phyloP scores from a whole-genome alignment of 2,113 vertebrate species.

The Elephantulus edwardii region DNA sequence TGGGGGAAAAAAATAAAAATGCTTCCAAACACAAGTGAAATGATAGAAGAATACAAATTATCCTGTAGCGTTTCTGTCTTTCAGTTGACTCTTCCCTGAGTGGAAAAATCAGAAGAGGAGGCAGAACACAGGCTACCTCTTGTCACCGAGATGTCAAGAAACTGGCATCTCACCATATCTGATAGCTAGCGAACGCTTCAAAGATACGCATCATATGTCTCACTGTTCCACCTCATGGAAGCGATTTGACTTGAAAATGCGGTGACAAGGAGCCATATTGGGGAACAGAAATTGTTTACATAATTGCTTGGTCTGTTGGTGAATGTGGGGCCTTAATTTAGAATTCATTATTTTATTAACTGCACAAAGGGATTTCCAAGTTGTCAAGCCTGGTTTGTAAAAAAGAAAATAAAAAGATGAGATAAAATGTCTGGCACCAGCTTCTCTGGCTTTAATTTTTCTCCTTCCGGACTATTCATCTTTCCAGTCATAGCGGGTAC shows the following conservation, averaged over 20 bases:
- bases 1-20: background rate
- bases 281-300: slow-evolving; percentile 72
- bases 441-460: slow-evolving; percentile 82
- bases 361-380: slow-evolving; percentile 78
- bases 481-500: slow-evolving; percentile 77
- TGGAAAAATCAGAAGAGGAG: slow-evolving; percentile 75
- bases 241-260: slow-evolving; percentile 64
- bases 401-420: slow-evolving; percentile 83
- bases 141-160: slow-evolving; percentile 55
- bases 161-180: slow-evolving; percentile 42
- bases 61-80: slow-evolving; percentile 63
- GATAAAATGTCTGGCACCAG: slow-evolving; percentile 82
- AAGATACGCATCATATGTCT: background rate
- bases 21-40: slow-evolving; percentile 35
- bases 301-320: slow-evolving; percentile 74
- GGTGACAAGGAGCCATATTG: slow-evolving; percentile 66
- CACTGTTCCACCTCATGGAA: slow-evolving; percentile 64
- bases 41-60: slow-evolving; percentile 61
- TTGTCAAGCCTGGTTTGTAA: slow-evolving; percentile 79
- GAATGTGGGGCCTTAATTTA: slow-evolving; percentile 75
- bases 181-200: slow-evolving; percentile 12
- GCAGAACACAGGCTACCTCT: slow-evolving; percentile 52
- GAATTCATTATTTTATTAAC: slow-evolving; percentile 80
- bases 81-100: slow-evolving; percentile 67
- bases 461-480: slow-evolving; percentile 82